Percentiles rank a stretch among this genome's conserved stretches.
Evolutionary conservation across 2,888 invertebrate genomes (phyloP).

Genomic region (Orthosia incerta): DNA sequence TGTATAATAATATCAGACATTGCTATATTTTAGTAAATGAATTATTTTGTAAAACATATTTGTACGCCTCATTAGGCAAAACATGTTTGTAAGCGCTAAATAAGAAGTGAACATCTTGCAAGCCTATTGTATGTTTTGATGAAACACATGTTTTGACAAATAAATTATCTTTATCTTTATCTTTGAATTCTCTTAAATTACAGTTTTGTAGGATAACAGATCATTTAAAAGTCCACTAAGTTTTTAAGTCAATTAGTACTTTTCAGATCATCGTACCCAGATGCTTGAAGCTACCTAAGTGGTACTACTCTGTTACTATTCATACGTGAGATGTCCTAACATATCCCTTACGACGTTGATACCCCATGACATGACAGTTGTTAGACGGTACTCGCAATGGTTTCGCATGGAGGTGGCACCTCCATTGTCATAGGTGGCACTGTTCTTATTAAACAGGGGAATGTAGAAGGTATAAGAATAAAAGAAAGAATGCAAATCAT

Average conservation of each 20-base stretch:
- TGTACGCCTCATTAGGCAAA: no score
- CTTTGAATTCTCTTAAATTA: no score
- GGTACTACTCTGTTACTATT: not conserved
- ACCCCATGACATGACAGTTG: conserved; percentile 2
- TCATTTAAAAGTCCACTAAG: not conserved
- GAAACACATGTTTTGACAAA: no score
- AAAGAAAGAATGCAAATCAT: not conserved
- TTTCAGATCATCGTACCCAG: not conserved
- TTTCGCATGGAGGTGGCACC: conserved; percentile 3
- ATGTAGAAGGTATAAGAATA: not conserved
- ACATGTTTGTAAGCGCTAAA: no score
- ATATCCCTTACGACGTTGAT: not conserved
- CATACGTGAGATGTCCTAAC: not conserved
- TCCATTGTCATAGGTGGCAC: conserved; percentile 8
- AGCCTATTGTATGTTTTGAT: no score
- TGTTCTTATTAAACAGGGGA: not conserved
- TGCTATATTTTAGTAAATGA: no score
- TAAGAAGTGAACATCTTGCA: no score
- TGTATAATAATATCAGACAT: no score
- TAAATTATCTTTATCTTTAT: no score
- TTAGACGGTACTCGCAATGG: conserved; percentile 8
- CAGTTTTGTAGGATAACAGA: no score
- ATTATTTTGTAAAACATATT: no score
- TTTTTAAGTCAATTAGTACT: not conserved
- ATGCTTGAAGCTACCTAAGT: not conserved